A percentile compares a stretch with the other conserved stretches of the same genome.
Evolutionary conservation across 2,113 vertebrate species (phyloP).

Genomic region (Scomber scombrus): DNA sequence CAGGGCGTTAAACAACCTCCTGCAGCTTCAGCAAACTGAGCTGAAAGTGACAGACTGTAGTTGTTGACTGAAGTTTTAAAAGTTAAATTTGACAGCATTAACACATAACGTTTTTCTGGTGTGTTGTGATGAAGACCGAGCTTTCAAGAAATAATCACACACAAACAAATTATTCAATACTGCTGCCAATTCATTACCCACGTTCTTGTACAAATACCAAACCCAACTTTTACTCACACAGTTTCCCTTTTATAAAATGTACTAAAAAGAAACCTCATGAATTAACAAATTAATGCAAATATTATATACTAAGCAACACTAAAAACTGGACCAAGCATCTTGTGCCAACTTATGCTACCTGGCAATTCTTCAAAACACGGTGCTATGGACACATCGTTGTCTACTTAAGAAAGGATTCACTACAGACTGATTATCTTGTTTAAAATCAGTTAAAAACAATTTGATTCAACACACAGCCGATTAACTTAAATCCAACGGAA

Average conservation of each 20-base stretch:
- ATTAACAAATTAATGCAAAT: not conserved
- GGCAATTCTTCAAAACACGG: not conserved
- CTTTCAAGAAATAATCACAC: not conserved
- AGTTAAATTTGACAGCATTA: no score
- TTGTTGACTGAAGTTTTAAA: no score
- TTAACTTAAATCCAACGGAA: not conserved
- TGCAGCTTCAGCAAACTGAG: no score
- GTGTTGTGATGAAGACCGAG: not conserved
- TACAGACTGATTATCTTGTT: not conserved
- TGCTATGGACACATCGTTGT: not conserved
- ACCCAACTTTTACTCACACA: not conserved
- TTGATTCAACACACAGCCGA: not conserved
- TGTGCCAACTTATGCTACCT: not conserved
- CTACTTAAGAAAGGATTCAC: no score
- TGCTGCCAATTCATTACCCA: not conserved
- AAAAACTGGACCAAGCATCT: not conserved
- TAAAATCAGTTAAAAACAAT: not conserved
- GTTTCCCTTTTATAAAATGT: not conserved
- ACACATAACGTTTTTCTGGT: no score
- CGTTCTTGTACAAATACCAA: not conserved
- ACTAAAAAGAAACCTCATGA: not conserved
- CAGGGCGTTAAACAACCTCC: no score
- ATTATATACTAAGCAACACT: not conserved
- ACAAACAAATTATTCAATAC: not conserved
- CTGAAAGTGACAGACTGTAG: no score